A percentile compares a stretch with the other conserved stretches of the same genome.
phyloP scores from a whole-genome alignment of 2,888 invertebrate species.

The Andricus quercusramuli region DNA sequence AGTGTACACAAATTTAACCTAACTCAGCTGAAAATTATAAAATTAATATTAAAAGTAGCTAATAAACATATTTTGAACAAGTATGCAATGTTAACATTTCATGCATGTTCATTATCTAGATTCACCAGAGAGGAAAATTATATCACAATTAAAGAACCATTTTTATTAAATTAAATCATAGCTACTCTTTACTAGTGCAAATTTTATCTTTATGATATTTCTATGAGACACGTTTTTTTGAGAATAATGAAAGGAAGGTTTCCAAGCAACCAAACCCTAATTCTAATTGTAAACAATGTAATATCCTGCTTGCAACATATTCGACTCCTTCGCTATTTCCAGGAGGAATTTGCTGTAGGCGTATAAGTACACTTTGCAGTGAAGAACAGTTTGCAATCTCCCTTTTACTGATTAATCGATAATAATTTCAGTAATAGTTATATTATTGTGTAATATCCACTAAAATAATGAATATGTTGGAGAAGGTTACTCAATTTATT shows the following conservation, averaged over 20 bases:
- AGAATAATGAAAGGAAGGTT: background rate
- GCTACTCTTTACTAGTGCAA: background rate
- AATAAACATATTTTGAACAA: background rate
- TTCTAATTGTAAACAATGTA: slow-evolving; percentile 31
- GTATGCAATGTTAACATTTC: background rate
- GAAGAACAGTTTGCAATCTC: slow-evolving; percentile 18
- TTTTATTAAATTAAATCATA: background rate
- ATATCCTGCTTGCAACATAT: slow-evolving; percentile 37
- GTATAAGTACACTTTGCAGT: slow-evolving; percentile 34
- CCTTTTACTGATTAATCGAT: slow-evolving; percentile 16
- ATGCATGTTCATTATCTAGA: background rate
- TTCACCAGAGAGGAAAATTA: background rate
- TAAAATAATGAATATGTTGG: background rate
- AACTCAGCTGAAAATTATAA: background rate
- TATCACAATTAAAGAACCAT: background rate
- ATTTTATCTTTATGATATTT: no score
- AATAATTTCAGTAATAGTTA: background rate
- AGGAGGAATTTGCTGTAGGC: slow-evolving; percentile 37
- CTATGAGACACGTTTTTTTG: no score
- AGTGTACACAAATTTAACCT: background rate
- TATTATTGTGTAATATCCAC: background rate
- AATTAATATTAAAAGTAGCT: background rate
- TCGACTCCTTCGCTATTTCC: slow-evolving; percentile 38
- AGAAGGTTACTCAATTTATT: background rate
- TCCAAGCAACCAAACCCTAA: background rate